phyloP scores from a whole-genome alignment of 2,888 invertebrate genomes.

The Holacanthella duospinosa region DNA sequence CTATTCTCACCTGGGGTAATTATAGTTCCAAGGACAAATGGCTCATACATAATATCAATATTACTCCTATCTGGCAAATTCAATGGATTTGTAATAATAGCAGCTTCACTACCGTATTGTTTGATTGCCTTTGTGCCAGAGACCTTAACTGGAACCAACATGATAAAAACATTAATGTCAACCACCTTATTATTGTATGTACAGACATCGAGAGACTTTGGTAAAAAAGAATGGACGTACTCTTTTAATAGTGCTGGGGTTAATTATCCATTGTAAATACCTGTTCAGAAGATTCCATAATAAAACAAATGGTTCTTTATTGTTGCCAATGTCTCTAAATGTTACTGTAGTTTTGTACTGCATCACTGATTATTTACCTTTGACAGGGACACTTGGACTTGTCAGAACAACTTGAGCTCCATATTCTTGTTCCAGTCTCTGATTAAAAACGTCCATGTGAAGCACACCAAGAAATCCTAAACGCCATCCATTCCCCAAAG shows the following conservation, averaged over 20 bases:
- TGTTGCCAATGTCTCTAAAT: too few relatives aligned
- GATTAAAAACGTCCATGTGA: constrained; percentile 80
- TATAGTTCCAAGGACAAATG: constrained; percentile 76
- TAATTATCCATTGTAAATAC: background rate
- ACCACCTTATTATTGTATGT: too few relatives aligned
- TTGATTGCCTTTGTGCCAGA: constrained; percentile 60
- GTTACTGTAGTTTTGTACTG: background rate
- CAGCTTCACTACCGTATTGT: constrained; percentile 51
- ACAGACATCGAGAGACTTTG: too few relatives aligned
- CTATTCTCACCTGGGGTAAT: constrained; percentile 70
- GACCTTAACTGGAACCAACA: constrained; percentile 50
- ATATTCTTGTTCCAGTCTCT: constrained; percentile 73
- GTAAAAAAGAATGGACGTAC: constrained; percentile 3
- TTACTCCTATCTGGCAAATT: constrained; percentile 56
- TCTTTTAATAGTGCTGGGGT: too few relatives aligned
- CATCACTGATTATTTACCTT: constrained; percentile 43
- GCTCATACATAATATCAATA: constrained; percentile 70
- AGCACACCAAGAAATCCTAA: constrained; percentile 74
- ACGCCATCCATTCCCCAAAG: constrained; percentile 79
- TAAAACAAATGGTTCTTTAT: background rate
- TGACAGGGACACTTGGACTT: constrained; percentile 76
- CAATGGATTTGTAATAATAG: constrained; percentile 63
- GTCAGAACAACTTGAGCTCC: constrained; percentile 70
- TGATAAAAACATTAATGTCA: too few relatives aligned
- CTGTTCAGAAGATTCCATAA: background rate